Evolutionary conservation across 2,797 vertebrate genomes (phyloP), one percentile per base, ranked within the genome.

Genomic region (Mormyrops attenuatus): DNA sequence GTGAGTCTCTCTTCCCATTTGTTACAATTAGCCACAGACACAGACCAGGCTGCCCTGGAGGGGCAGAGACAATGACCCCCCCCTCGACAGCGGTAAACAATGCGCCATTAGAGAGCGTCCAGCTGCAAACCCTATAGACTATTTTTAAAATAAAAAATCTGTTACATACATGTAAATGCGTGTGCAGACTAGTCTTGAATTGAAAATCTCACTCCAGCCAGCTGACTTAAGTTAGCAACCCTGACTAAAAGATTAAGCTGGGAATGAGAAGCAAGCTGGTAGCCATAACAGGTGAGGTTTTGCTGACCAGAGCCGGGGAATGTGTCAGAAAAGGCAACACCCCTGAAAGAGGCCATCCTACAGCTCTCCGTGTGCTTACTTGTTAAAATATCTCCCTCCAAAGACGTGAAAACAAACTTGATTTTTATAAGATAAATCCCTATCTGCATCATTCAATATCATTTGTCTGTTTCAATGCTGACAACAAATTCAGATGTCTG

Each of bases 21-120:
- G 84, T 85, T 85, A 50, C 47, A 85, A 52, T 85, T 85, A 85
- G 49, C 50, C 22, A 50, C 47, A 85, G 49, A 85, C 26, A 50
- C 50, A 26, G n/a, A 7, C 1, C 84, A 85, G 84, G 11, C 84
- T 30, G 1, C 47, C 9, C 11, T 26, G n/a, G 84, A 15, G 84
- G 11, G 50, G 9, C 20, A 57, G 85, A 20, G 52, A 87, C 85
- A 11, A 11, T 22, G 41, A 26, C 82, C 11, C 17, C 13, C 20
- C 47, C 47, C 47, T 15, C 7, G 4, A 50, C 9, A 22, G 26
- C 26, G 0, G 50, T 55, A 30, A 86, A 86, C 26, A 55, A 55
- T 2, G 22, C 50, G 0, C n/a, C 7, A 30, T 86, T 3, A 86
- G 26, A 17, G 26, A 8, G 49, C 1, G 0, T 15, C 11, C 5